Base-by-base conservation (phyloP, 2,888 invertebrate species). In the Blera fallax region DNA sequence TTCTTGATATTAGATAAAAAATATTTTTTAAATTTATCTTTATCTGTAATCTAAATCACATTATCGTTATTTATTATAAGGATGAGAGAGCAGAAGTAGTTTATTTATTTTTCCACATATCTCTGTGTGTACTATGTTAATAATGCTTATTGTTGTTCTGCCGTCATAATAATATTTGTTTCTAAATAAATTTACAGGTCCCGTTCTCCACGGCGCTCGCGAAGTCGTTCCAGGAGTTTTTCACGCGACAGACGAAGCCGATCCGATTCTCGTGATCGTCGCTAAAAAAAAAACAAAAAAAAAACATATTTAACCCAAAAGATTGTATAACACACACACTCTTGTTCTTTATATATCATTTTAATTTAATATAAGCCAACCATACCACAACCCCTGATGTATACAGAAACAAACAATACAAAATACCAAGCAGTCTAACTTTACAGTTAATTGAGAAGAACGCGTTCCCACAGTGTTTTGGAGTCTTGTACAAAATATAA, bases 231-330 rank as follows among this genome's bases (percentile, higher is more conserved):
- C 52, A 91, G 94, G 87, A 94, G 94, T 88, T 93, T 93, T 88
- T 94, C 94, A 88, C 91, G 93, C 82, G 94, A 94, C 89, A 92
- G 94, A 88, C 92, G 94, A 87, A 94, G 94, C 90, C 93, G 94
- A 88, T 94, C 94, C 65, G 94, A 94, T 89, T 94, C 94, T 24
- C 92, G 94, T 88, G 94, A 94, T 90, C 93, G 94, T 72, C 94
- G 94, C 89, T 94, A 92, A 90, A 87, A 43, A 45, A 21, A 10
- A 43, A 50, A 48, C 40, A 48, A 3, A n/a, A 8, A 48, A 32
- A 62, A 16, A 67, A 56, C 18, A 45, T 45, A 34, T 34, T 69
- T 56, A 67, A 32, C 65, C 48, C 65, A 34, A 73, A 73, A 60
- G 50, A 62, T 52, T 73, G 40, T 62, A 50, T 62, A 45, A 6